Conservation (phyloP, 37 sponge, comb jelly and placozoan genomes). For the Bolinopsis microptera region DNA sequence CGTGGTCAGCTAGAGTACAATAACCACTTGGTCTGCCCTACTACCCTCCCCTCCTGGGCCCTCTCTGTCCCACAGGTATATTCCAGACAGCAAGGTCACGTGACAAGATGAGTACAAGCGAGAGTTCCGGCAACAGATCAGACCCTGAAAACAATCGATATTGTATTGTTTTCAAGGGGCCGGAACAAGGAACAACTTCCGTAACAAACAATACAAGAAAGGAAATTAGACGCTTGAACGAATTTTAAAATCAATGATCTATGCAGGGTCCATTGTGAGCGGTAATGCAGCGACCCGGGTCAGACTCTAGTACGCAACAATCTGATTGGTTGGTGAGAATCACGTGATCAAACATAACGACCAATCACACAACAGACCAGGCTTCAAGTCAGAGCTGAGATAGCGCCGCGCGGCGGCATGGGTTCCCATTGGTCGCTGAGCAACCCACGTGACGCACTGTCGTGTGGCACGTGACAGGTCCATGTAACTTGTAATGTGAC, state of each 20-base stretch:
- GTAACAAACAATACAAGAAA: not conserved
- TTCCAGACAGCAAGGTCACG: not conserved
- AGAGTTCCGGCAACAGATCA: not conserved
- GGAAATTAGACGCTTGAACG: slow-evolving; percentile 49
- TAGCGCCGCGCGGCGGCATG: not conserved
- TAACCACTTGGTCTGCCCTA: not conserved
- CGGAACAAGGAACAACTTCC: not conserved
- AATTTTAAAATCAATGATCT: slow-evolving; percentile 36
- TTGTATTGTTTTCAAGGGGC: too few species aligned
- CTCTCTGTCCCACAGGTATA: not conserved
- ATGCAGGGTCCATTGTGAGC: slow-evolving; percentile 4
- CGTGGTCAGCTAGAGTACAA: not conserved
- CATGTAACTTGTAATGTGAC: slow-evolving; percentile 15
- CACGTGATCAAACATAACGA: not conserved
- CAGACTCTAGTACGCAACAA: not conserved
- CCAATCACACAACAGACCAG: not conserved
- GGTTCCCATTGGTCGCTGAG: not conserved
- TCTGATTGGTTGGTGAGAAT: not conserved
- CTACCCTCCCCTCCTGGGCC: not conserved
- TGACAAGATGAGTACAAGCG: not conserved
- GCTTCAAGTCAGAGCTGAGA: not conserved
- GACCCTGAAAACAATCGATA: too few species aligned
- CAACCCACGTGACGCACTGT: not conserved
- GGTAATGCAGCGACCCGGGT: not conserved
- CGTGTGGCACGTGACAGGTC: not conserved